These are phyloP conservation scores for Chloropsis hardwickii DNA, from an alignment of 2,113 vertebrate species.

Conservation along the genomic window DNA sequence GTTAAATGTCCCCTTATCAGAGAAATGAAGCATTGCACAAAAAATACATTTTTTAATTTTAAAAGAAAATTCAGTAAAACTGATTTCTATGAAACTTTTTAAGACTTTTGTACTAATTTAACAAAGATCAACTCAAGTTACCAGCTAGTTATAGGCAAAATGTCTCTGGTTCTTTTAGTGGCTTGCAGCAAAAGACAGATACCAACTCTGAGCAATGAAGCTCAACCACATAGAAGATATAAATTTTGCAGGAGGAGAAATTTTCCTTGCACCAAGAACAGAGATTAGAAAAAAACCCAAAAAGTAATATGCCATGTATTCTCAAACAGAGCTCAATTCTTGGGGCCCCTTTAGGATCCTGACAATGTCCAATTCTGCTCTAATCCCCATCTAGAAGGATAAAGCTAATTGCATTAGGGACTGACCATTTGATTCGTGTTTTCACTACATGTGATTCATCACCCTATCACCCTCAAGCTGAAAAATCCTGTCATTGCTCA, in stretches of 20 bases:
- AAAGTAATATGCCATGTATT: not conserved
- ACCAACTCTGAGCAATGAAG: not conserved
- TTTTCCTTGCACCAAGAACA: not conserved
- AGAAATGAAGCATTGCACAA: not conserved
- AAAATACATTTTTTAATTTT: not conserved
- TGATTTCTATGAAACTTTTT: not conserved
- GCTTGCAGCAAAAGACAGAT: not conserved
- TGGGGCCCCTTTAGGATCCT: not conserved
- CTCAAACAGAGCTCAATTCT: not conserved
- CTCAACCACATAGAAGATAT: fast-evolving
- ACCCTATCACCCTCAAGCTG: not conserved
- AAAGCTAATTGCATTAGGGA: not conserved
- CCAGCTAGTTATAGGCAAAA: not conserved
- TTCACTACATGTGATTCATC: not conserved
- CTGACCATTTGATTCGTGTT: not conserved
- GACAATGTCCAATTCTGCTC: not conserved
- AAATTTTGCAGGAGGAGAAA: not conserved
- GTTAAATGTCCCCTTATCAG: not conserved
- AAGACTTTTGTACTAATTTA: not conserved
- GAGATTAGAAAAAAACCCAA: fast-evolving
- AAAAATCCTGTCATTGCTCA: not conserved
- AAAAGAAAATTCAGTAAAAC: not conserved
- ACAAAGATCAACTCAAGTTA: not conserved
- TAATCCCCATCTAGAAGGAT: not conserved
- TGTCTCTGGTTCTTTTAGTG: not conserved